Evolutionary conservation across 2,113 vertebrate genomes (phyloP), one percentile per base, ranked within the genome.

Genomic region (Neofelis nebulosa): DNA sequence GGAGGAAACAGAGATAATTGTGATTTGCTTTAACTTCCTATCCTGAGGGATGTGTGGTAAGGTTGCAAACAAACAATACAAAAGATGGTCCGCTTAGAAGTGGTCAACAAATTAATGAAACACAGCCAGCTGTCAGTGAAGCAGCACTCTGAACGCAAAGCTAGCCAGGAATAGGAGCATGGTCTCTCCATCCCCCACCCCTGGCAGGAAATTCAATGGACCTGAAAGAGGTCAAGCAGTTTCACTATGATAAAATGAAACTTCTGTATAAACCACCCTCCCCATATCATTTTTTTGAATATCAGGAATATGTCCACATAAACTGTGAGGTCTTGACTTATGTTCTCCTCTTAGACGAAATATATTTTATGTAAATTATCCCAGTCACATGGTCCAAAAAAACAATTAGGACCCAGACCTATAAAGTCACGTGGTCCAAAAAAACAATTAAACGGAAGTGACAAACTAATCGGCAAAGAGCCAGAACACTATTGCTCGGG

Each of bases 11-110:
- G 68, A 96, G 84, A 63, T 95, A 93, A 87, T 73, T 61, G 69
- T 31, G 29, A 96, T 81, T 74, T 86, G n/a, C n/a, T 33, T 33
- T 11, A 71, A 74, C 73, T 85, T 89, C 91, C 94, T 96, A 50
- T 90, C 87, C 23, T 36, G 27, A 19, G 19, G 73, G 65, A 96
- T 96, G 94, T 96, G 94, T 87, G 87, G 92, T 78, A 19, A 55
- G 41, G 36, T 29, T 88, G 27, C 18, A 73, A 79, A 73, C 76
- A 92, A 93, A 89, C 12, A 91, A 94, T 78, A 55, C 36, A 97
- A 55, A 93, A 94, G 78, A 97, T 5, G 4, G n/a, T 33, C 52
- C 78, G 45, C 82, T 95, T 90, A 96, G 71, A 96, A 97, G 78
- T 83, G 83, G 91, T 91, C 97, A 84, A 68, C 48, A 84, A 87